Evolutionary conservation across 92 coral and sea anemone genomes (phyloP), one percentile per base, ranked within the genome.

Genomic region (Paramuricea clavata): DNA sequence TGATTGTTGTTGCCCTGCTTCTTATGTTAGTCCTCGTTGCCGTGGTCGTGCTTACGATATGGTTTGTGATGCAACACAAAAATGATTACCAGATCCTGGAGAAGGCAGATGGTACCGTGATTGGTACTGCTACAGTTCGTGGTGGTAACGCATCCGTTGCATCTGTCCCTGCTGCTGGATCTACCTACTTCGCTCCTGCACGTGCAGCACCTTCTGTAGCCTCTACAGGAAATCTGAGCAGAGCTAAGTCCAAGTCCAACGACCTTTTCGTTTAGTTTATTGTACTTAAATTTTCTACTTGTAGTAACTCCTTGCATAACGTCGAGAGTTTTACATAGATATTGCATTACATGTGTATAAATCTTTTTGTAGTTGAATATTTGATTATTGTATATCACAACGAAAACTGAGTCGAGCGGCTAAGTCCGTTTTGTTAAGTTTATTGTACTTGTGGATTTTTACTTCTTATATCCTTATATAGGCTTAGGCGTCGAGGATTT

Each of bases 21-120:
- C 64, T 79, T n/a, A 79, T 79, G 84, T 41, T 79, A 27, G 43
- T 59, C 2, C 56, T 79, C 2, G 84, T 79, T 33, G 84, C 84
- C 21, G 49, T 79, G n/a, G 84, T 79, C n/a, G 84, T 79, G 11
- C 73, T 79, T 6, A 79, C 84, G 13, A 61, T 79, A 33, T 79
- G 84, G 84, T 79, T 79, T 61, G 73, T 79, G 36, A 79, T 79
- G 84, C 84, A 79, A 22, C 84, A 61, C 35, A 79, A 79, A 35
- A 57, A 61, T 57, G 84, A 79, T 32, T 79, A 79, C 35, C 84
- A 79, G 67, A 79, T 79, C 56, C 36, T 79, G 36, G 84, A 79
- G 67, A 79, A 79, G 28, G 84, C 64, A 32, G 84, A 79, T 61
- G 84, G 84, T 60, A 79, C 84, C 31, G 84, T 79, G 22, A 35